These are phyloP conservation scores for Acrocyrtus sp. DNA, from an alignment of 2,888 invertebrate species.

Conservation along the genomic window DNA sequence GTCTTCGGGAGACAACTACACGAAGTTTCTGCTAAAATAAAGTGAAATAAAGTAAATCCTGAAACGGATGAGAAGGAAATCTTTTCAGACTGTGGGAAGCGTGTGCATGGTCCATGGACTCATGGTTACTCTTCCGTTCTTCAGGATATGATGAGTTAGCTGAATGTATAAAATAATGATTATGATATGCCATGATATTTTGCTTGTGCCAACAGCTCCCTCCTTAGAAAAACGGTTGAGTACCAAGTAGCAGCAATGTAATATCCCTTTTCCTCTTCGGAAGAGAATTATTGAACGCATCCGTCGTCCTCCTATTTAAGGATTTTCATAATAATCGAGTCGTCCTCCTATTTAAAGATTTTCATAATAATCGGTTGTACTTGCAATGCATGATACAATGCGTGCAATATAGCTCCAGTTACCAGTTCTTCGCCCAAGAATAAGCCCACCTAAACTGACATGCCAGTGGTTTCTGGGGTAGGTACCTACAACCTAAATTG, in stretches of 20 bases:
- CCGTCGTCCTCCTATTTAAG: constrained; percentile 43
- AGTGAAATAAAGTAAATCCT: no score
- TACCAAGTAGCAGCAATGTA: constrained; percentile 22
- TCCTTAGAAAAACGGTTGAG: no score
- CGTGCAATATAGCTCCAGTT: background rate
- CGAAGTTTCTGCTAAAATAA: no score
- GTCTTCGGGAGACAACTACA: no score
- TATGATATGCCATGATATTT: constrained; percentile 30
- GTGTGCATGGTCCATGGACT: constrained; percentile 34
- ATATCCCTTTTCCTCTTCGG: constrained; percentile 49
- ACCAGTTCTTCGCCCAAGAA: background rate
- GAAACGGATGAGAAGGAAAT: no score
- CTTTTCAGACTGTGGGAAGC: constrained; percentile 22
- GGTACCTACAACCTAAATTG: no score
- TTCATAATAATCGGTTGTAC: background rate
- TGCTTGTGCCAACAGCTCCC: constrained; percentile 1
- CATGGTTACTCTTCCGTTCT: constrained; percentile 29
- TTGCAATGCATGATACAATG: background rate
- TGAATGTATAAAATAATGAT: constrained; percentile 13
- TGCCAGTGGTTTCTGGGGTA: no score
- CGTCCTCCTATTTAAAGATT: no score
- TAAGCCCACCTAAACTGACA: background rate
- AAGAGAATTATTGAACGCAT: constrained; percentile 61
- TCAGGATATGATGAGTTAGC: no score
- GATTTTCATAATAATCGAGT: no score